Percentiles rank a stretch among this genome's conserved stretches.
Evolutionary conservation across 2,797 vertebrate species (phyloP).

Genomic region (Propithecus perrieri): DNA sequence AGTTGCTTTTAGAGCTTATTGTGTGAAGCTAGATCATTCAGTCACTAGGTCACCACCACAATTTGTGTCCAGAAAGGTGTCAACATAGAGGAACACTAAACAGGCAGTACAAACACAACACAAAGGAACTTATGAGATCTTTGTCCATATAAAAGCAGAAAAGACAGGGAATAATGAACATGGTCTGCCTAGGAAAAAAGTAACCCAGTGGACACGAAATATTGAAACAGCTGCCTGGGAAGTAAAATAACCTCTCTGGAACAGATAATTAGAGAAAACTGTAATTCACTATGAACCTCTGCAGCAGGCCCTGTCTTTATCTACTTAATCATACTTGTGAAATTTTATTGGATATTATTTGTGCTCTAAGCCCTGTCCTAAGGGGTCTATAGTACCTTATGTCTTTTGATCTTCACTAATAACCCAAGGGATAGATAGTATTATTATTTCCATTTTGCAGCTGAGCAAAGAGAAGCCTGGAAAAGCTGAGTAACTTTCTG

Average conservation of each 20-base stretch:
- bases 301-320: not conserved
- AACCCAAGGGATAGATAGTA: not conserved
- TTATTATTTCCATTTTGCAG: not conserved
- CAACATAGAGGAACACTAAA: not conserved
- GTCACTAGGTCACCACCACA: not conserved
- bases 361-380: not conserved
- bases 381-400: not conserved
- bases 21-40: not conserved
- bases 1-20: not conserved
- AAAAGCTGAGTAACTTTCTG: not conserved
- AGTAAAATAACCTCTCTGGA: not conserved
- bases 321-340: conserved; percentile 1
- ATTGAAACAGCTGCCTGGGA: not conserved
- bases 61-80: not conserved
- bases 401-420: not conserved
- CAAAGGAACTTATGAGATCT: not conserved
- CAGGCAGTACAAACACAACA: not conserved
- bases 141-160: not conserved
- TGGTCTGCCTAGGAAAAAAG: not conserved
- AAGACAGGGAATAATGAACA: not conserved
- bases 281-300: not conserved
- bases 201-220: not conserved
- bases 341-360: not conserved
- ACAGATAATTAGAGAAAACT: not conserved
- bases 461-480: not conserved